phyloP scores from a whole-genome alignment of 2,113 vertebrate genomes.

The Pseudorhombus dupliciocellatus region DNA sequence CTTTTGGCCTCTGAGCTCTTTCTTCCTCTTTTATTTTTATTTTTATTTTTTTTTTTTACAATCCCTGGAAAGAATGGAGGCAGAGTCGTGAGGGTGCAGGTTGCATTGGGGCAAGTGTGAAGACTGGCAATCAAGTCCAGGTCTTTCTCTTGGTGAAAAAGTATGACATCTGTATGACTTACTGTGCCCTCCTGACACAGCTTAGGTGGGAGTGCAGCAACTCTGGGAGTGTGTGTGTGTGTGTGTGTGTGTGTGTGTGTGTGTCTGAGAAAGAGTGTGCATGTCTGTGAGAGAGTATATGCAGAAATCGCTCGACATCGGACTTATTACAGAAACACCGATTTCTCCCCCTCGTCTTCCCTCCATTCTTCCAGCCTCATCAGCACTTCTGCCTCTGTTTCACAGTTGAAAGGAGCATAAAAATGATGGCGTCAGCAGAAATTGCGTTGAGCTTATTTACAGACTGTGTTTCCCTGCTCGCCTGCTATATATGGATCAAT shows the following conservation, averaged over 20 bases:
- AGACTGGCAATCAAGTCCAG: conserved; percentile 60
- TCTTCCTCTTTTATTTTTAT: conserved; percentile 8
- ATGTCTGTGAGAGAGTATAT: conserved; percentile 33
- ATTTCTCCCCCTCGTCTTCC: conserved; percentile 47
- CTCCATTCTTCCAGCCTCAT: conserved; percentile 57
- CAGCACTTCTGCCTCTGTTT: conserved; percentile 71
- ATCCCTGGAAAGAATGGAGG: conserved; percentile 43
- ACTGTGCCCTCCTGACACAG: conserved; percentile 34
- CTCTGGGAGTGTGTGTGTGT: neutral
- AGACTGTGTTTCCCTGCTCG: conserved; percentile 54
- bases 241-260: conserved; percentile 13
- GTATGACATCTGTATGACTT: conserved; percentile 21
- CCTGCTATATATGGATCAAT: conserved; percentile 69
- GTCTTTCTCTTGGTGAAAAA: conserved; percentile 13
- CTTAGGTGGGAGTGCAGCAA: conserved; percentile 11
- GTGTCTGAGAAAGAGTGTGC: neutral
- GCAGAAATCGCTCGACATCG: conserved; percentile 62
- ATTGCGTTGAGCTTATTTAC: conserved; percentile 72
- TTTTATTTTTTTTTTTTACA: too few relatives aligned
- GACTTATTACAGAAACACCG: conserved; percentile 63
- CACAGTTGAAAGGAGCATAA: conserved; percentile 64
- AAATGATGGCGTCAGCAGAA: conserved; percentile 67
- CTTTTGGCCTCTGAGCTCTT: conserved; percentile 28
- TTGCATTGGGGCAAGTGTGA: conserved; percentile 56
- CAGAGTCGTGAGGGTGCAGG: conserved; percentile 30